Evolutionary conservation across 2,113 vertebrate genomes (phyloP).

Genomic region (Monarcha castaneiventris): DNA sequence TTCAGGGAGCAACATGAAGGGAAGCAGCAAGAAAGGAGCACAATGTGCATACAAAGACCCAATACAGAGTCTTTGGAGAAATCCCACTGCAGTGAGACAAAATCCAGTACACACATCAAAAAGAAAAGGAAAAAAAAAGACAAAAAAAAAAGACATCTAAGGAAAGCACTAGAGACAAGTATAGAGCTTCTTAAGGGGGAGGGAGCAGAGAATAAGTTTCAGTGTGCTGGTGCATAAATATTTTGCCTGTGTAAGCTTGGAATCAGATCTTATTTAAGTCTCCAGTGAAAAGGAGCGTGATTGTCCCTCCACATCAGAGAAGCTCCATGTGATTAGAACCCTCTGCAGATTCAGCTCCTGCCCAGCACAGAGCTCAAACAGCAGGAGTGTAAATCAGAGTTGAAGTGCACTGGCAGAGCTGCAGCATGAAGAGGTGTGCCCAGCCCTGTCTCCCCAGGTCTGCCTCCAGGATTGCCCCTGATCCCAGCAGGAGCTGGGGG

Average conservation of each 20-base stretch:
- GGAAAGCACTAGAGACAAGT: neutral
- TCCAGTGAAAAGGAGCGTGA: neutral
- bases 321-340: neutral
- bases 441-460: neutral
- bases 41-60: neutral
- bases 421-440: neutral
- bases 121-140: neutral
- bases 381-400: neutral
- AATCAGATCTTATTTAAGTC: slow-evolving; percentile 1
- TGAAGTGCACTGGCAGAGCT: neutral
- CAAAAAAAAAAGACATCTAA: neutral
- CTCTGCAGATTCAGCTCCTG: slow-evolving; percentile 35
- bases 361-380: slow-evolving; percentile 36
- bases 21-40: neutral
- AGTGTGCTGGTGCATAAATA: neutral
- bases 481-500: neutral
- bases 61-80: neutral
- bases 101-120: neutral
- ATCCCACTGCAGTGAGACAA: neutral
- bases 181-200: neutral
- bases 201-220: neutral
- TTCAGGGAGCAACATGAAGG: neutral
- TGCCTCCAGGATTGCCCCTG: neutral
- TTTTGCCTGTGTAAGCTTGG: neutral
- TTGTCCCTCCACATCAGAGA: neutral